phyloP scores from a whole-genome alignment of 2,888 invertebrate genomes.

The Orthonevra nobilis region DNA sequence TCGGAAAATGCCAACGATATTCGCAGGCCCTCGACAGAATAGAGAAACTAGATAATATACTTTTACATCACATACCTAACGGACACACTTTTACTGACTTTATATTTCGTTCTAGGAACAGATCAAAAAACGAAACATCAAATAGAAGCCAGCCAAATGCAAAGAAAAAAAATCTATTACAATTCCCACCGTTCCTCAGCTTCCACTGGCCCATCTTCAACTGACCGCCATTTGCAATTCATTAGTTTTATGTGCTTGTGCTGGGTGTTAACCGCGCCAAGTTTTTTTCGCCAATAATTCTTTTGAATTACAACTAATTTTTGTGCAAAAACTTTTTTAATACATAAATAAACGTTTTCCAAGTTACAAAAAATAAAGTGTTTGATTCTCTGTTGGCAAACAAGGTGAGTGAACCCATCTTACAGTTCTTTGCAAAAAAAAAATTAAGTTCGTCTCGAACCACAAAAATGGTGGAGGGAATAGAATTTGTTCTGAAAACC shows the following conservation, averaged over 20 bases:
- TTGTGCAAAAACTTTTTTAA: constrained; percentile 42
- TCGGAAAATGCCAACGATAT: too few relatives aligned
- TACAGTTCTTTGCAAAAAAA: not conserved
- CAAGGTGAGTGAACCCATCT: constrained; percentile 49
- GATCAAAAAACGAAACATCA: not conserved
- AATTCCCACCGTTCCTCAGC: constrained; percentile 6
- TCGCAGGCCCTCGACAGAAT: too few relatives aligned
- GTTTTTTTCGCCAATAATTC: constrained; percentile 33
- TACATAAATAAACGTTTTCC: constrained; percentile 1
- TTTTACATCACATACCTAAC: too few relatives aligned
- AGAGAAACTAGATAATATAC: too few relatives aligned
- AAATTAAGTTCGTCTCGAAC: too few relatives aligned
- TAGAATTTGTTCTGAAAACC: too few relatives aligned
- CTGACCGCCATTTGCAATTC: constrained; percentile 66
- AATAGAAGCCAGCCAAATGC: not conserved
- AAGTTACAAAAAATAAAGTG: constrained; percentile 16
- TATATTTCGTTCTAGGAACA: not conserved
- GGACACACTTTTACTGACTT: too few relatives aligned
- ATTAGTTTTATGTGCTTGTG: constrained; percentile 64
- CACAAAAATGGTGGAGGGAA: constrained; percentile 37
- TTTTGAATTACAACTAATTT: constrained; percentile 12
- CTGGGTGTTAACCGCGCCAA: constrained; percentile 69
- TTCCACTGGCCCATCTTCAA: constrained; percentile 30
- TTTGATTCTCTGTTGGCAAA: constrained; percentile 4
- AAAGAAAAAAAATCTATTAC: constrained; percentile 49